Base-by-base conservation (phyloP, 2,888 invertebrate species). In the Yponomeuta malinellus region DNA sequence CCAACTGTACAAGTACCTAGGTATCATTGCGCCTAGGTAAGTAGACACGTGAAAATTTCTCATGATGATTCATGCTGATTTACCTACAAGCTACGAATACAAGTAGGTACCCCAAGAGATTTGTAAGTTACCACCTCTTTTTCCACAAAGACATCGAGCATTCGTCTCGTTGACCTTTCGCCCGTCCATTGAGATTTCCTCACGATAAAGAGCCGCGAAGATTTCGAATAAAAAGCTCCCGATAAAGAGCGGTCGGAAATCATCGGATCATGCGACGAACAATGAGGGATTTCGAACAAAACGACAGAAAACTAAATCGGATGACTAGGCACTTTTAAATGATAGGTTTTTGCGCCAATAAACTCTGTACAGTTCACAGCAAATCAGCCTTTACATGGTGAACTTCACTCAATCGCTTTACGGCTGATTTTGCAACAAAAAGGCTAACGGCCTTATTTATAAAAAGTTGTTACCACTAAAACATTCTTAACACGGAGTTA, bases 251-350 rank as follows among this genome's bases (percentile, higher is more conserved):
- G 83, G 75, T 71, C 73, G 70, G 73, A 71, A 76, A 72, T 75
- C 78, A 77, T 75, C 73, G 72, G 74, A 74, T 73, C 37, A 63
- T 63, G n/a, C 15, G 10, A 86, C 78, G 78, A 81, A 84, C 85
- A 86, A 86, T 82, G 80, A 82, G 79, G 83, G 80, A 84, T 85
- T 85, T 79, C 80, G 79, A 84, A 84, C 82, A 83, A 84, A 59
- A 59, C 12, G 52, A 84, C 84, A 80, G 80, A 85, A 86, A 87
- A 88, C 87, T 88, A 88, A 87, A 86, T 83, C 85, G 84, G 84
- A 87, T 88, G 88, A 88, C 83, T 88, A 85, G 86, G 81, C 87
- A 87, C 76, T 83, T 86, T 83, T 77, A 76, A 79, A 77, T 77
- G 10, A 48, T 73, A 73, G 74, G 75, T 43, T 43, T 33, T 43